Conservation (phyloP, 2,113 vertebrate species). For the Stegostoma tigrinum region DNA sequence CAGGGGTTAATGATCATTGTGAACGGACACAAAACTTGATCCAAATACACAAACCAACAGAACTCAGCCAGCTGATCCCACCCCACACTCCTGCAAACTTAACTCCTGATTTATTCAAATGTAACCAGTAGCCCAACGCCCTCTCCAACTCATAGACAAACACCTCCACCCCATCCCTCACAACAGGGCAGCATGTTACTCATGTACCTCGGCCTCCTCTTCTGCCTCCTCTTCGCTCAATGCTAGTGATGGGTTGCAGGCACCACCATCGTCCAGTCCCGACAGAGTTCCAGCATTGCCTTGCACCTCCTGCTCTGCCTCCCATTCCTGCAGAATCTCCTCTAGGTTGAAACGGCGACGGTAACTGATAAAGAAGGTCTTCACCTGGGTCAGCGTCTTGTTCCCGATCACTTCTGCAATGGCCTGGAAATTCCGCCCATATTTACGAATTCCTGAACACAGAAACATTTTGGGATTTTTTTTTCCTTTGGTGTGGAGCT, state of each 20-base stretch:
- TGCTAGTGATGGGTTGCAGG: constrained; percentile 45
- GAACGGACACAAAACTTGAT: background rate
- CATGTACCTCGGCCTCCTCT: constrained; percentile 49
- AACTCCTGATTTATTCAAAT: background rate
- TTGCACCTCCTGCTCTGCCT: constrained; percentile 70
- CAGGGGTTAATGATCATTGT: background rate
- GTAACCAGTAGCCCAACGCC: background rate
- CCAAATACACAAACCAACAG: background rate
- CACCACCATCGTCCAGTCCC: constrained; percentile 43
- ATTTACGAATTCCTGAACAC: constrained; percentile 69
- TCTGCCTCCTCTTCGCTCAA: constrained; percentile 58
- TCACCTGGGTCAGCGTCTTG: constrained; percentile 77
- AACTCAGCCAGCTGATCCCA: background rate
- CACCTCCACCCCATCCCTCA: background rate
- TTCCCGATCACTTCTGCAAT: constrained; percentile 82
- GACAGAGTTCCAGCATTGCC: constrained; percentile 48
- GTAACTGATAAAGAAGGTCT: constrained; percentile 82
- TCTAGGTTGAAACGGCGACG: constrained; percentile 82
- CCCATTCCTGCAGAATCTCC: constrained; percentile 83
- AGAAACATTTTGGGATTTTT: background rate
- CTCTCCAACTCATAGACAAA: background rate
- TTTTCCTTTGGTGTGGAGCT: background rate
- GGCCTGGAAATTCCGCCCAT: constrained; percentile 76
- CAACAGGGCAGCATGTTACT: background rate
- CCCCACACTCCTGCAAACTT: background rate